A percentile compares a stretch with the other conserved stretches of the same genome.
Conservation (phyloP, 2,888 invertebrate genomes). For the Julus scandinavius region DNA sequence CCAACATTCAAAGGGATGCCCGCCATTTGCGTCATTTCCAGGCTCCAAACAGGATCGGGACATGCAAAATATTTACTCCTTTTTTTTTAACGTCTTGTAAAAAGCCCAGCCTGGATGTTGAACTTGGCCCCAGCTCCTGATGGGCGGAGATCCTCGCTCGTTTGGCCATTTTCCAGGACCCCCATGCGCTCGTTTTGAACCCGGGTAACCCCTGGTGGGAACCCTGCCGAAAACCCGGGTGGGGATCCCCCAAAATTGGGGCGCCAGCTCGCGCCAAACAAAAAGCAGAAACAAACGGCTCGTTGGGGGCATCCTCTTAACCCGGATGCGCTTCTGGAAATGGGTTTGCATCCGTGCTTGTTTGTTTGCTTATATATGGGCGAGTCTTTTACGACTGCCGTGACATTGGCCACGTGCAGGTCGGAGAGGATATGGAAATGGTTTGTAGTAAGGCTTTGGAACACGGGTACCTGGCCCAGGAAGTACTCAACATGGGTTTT, state of each 20-base stretch:
- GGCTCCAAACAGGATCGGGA: not conserved
- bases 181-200: not conserved
- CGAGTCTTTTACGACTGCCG: no score
- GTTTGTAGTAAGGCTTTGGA: no score
- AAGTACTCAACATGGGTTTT: no score
- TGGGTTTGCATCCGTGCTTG: no score
- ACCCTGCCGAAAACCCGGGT: not conserved
- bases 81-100: not conserved
- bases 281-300: not conserved
- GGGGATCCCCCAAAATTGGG: slow-evolving; percentile 12
- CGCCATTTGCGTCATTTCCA: slow-evolving; percentile 1
- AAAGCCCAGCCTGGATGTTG: not conserved
- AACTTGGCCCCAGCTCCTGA: not conserved
- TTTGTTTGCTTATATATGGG: no score
- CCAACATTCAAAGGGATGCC: not conserved
- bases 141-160: not conserved
- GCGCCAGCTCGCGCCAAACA: not conserved
- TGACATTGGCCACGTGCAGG: no score
- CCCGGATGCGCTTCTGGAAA: not conserved
- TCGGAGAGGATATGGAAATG: no score
- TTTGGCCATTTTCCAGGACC: not conserved
- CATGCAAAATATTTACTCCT: not conserved
- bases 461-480: no score
- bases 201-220: not conserved
- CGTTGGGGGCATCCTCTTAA: not conserved